Conservation (phyloP, 2,797 vertebrate genomes). For the Arctocebus calabarensis region DNA sequence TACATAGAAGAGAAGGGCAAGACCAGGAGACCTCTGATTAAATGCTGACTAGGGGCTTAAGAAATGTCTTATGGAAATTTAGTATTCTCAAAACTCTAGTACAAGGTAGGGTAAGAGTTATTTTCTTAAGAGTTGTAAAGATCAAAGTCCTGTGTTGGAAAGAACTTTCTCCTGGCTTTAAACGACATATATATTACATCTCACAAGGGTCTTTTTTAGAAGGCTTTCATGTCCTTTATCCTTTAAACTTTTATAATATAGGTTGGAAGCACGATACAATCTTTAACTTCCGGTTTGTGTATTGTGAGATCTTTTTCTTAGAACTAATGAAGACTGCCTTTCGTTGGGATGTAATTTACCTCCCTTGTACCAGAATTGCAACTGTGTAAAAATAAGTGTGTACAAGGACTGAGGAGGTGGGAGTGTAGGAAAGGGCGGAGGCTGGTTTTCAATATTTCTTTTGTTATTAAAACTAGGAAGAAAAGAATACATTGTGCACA, state of each 20-base stretch:
- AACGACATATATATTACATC: not conserved
- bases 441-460: not conserved
- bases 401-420: not conserved
- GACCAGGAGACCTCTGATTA: not conserved
- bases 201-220: conserved; percentile 34
- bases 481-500: conserved; percentile 13
- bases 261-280: conserved; percentile 62
- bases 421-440: not conserved
- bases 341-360: conserved; percentile 32
- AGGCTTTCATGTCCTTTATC: conserved; percentile 64
- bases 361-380: conserved; percentile 34
- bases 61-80: not conserved
- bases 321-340: conserved; percentile 45
- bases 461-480: not conserved
- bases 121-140: conserved; percentile 34
- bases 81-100: conserved; percentile 12
- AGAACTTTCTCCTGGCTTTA: conserved; percentile 51
- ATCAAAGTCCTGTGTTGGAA: conserved; percentile 43
- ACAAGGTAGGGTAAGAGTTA: not conserved
- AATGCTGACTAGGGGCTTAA: not conserved
- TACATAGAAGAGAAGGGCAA: not conserved
- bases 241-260: conserved; percentile 74
- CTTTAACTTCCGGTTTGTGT: conserved; percentile 32
- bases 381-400: not conserved
- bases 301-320: not conserved